Base-by-base conservation (phyloP, 1,140 invertebrate genomes). In the Pseudoatta argentina region DNA sequence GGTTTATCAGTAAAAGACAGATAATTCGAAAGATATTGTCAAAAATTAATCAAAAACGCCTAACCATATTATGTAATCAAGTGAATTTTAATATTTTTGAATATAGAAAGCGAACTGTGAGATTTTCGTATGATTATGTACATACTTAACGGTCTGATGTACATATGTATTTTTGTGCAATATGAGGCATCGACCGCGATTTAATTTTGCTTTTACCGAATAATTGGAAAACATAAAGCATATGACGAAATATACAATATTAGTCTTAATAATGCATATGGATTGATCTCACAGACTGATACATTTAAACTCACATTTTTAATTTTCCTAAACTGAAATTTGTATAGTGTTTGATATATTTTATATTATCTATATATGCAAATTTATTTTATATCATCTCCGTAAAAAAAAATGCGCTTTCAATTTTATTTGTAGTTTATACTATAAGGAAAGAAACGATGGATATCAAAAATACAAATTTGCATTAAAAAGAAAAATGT, bases 131-230 rank as follows among this genome's bases (percentile, higher is more conserved):
- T 76, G 71, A 89, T 86, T 87, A 51, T 87, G 77, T 86, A 77
- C 87, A 87, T 87, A 77, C 86, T 87, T 87, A 73, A 89, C 78
- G 86, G 87, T 87, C 86, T 14, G 53, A 63, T 91, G 86, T 90
- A 91, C 14, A 87, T 88, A 88, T 79, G 69, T 89, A 88, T 21
- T 81, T 86, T 55, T 89, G 53, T 87, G 63, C 59, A 71, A 59
- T 63, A 57, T 77, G 61, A 86, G 75, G 59, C 82, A 79, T 87
- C 57, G 72, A 18, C 57, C 69, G 53, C 91, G 88, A 78, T 92
- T 86, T 89, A 76, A 86, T 87, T 86, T 88, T 48, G 91, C 69
- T 66, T 24, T 78, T 92, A 92, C 85, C 73, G 88, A 89, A 91
- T 89, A 79, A 90, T 87, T 88, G 77, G 71, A 91, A 83, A 82